Base-by-base conservation (phyloP, 1,140 invertebrate genomes). In the Augochlora pura region DNA sequence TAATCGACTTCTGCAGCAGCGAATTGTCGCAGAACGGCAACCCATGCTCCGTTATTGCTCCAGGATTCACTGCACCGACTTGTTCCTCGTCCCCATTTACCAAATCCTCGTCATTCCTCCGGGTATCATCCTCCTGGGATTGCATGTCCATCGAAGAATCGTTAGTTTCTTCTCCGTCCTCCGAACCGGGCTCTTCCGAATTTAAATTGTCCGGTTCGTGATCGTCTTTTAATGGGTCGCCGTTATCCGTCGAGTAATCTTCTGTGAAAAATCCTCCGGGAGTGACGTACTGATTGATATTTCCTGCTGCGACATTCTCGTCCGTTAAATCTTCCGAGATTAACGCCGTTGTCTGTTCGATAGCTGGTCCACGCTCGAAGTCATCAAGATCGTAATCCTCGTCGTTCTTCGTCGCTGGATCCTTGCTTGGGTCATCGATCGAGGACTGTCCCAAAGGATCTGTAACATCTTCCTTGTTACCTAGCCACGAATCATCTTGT, bases 1-100 rank as follows among this genome's bases (percentile, higher is more conserved):
- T 89, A n/a, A 92, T 87, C 39, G 88, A 76, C 14, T 77, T 87
- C 62, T 85, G 57, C 10, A 91, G 63, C 12, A 86, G 38, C 25
- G 57, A 52, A 12, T 76, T 79, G 32, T 86, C 67, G 21, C 66
- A 76, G n/a, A 84, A 83, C 2, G 74, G 85, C 27, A 86, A 69
- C 39, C 14, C 16, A 10, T 32, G 59, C 12, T 6, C 46, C 5
- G 67, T 49, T 3, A 42, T 57, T 62, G 66, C 67, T 42, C 18
- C 21, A 38, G 10, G 25, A 23, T 12, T 54, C n/a, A 21, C 57
- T 7, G 46, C 12, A 0, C n/a, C 59, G 8, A 71, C 46, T 3
- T 14, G 16, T 1, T 23, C 63, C 9, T 63, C 57, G 10, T 69
- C 21, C 14, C 10, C 32, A 46, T 59, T 39, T 54, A 66, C 18